Evolutionary conservation across 2,113 vertebrate genomes (phyloP), one percentile per base, ranked within the genome.

Genomic region (Oryctolagus cuniculus): DNA sequence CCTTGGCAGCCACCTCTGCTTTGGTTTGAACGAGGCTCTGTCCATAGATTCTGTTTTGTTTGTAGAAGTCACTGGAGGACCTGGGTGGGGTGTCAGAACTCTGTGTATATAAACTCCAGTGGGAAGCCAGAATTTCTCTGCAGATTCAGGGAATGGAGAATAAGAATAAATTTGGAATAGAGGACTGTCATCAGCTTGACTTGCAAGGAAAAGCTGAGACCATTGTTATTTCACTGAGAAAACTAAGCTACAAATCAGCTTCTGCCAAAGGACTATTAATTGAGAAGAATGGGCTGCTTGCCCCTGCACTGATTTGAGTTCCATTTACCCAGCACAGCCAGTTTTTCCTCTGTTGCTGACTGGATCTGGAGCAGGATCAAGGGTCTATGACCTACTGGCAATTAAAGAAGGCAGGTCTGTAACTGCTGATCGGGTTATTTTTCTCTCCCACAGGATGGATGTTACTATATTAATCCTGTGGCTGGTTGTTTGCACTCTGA

Each of bases 401-500:
- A 0, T 55, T 49, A 64, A 95, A 85, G 38, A 66, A 19, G 70
- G 1, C 69, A 0, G 61, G 1, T 24, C 74, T 34, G 22, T 29
- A 19, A 38, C 21, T 2, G 19, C 1, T 27, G 25, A 11, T 36
- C n/a, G 19, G 22, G 15, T 44, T 44, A 44, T 61, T 15, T 44
- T 21, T 6, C 29, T 29, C 24, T 89, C 17, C 66, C 15, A 31
- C 58, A 34, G 4, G 10, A 98, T 98, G 98, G 91, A 53, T 10
- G 7, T 66, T 0, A 2, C 31, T 3, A 0, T 97, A 4, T 25
- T 91, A 15, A 4, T 97, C 63, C 86, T 98, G 25, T 97, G 83
- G 0, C 96, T 98, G 0, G 90, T 77, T 2, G 0, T 98, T 0
- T 94, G 73, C 51, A 73, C 98, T 17, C 69, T 99, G 13, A 94